These are phyloP conservation scores for Elmis aenea DNA, from an alignment of 2,888 invertebrate genomes.

Conservation along the genomic window DNA sequence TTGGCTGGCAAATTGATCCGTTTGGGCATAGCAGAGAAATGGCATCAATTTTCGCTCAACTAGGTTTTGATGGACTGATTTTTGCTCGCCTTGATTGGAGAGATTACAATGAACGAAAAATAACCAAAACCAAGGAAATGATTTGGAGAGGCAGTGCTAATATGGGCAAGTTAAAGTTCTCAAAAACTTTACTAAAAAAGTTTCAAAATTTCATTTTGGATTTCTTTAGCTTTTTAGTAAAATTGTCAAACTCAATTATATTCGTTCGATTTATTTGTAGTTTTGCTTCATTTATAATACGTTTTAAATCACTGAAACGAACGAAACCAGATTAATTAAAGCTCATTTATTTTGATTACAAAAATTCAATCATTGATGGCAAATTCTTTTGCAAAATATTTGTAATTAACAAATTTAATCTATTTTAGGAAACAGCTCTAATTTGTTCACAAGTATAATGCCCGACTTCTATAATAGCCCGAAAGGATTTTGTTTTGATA, in stretches of 20 bases:
- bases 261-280: no score
- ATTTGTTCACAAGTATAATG: slow-evolving; percentile 79
- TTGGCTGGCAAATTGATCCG: slow-evolving; percentile 82
- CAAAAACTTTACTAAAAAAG: slow-evolving; percentile 43
- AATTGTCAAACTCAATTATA: no score
- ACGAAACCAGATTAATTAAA: no score
- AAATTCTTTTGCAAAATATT: no score
- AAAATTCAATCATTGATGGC: no score
- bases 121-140: slow-evolving; percentile 67
- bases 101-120: slow-evolving; percentile 63
- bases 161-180: slow-evolving; percentile 60
- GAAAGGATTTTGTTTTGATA: slow-evolving; percentile 88
- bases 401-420: no score
- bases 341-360: no score
- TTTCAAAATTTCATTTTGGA: not conserved
- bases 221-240: no score
- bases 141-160: slow-evolving; percentile 74
- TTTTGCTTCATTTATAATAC: no score
- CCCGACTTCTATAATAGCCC: slow-evolving; percentile 83
- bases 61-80: slow-evolving; percentile 87
- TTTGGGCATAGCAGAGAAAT: slow-evolving; percentile 85
- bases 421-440: slow-evolving; percentile 54
- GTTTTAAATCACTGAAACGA: no score
- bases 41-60: slow-evolving; percentile 72
- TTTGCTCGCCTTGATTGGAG: slow-evolving; percentile 84